Percentiles rank a stretch among this genome's conserved stretches.
Conservation (phyloP, 2,113 vertebrate genomes). For the Gavialis gangeticus region DNA sequence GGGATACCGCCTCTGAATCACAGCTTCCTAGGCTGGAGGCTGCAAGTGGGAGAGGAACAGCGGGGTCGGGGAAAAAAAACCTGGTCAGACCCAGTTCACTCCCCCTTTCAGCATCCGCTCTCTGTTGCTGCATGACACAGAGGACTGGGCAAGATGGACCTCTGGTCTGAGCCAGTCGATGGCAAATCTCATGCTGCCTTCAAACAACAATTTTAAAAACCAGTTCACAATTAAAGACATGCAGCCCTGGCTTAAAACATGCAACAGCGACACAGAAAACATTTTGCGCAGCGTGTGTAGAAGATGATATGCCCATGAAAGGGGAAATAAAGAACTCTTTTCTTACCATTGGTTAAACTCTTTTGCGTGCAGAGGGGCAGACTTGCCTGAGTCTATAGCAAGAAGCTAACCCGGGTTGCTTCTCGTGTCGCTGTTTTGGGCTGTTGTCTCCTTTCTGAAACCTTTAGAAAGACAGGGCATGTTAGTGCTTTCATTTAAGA, state of each 20-base stretch:
- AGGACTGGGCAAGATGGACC: no score
- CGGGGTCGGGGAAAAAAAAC: no score
- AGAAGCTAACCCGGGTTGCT: rapidly evolving
- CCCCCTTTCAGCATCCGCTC: no score
- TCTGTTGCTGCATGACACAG: no score
- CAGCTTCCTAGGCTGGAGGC: no score
- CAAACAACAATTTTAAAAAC: background rate
- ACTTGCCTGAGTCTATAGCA: background rate
- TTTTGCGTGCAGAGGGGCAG: rapidly evolving
- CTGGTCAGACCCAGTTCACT: no score
- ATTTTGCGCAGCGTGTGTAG: rapidly evolving
- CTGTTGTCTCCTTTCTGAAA: background rate
- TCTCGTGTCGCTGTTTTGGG: background rate
- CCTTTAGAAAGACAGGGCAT: background rate
- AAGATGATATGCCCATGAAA: rapidly evolving
- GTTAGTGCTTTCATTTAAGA: background rate
- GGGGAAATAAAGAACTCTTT: background rate
- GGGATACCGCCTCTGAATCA: no score
- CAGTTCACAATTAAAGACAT: background rate
- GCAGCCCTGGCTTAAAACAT: background rate
- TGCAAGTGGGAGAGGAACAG: no score
- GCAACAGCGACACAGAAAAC: rapidly evolving
- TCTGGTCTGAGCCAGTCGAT: no score
- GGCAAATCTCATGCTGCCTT: background rate
- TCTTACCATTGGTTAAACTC: background rate